phyloP scores from a whole-genome alignment of 2,888 invertebrate species.

The Tipula vernalis region DNA sequence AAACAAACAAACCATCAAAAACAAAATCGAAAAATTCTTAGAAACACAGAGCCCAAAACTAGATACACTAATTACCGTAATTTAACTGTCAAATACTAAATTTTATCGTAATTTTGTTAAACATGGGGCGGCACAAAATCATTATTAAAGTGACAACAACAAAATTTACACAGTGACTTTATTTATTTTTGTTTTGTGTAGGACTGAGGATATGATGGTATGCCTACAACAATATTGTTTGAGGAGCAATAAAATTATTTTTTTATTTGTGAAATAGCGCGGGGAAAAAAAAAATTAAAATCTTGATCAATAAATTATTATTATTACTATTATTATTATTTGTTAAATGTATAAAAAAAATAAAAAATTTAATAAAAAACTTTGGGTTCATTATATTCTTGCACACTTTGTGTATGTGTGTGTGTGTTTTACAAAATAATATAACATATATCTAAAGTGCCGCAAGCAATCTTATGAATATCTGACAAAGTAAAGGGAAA shows the following conservation, averaged over 20 bases:
- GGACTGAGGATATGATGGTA: not conserved
- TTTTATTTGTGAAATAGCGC: not conserved
- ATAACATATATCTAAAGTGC: not conserved
- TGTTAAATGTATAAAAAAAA: not conserved
- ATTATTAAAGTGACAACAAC: not conserved
- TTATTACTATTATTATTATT: not conserved
- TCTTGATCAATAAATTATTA: slow-evolving; percentile 4
- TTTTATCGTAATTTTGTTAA: not conserved
- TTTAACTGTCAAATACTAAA: not conserved
- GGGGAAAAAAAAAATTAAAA: not conserved
- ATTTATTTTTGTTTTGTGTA: not conserved
- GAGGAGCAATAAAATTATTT: not conserved
- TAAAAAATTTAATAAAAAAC: not conserved
- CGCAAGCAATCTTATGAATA: not conserved
- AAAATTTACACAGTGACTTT: not conserved
- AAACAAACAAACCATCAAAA: not conserved
- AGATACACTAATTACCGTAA: not conserved
- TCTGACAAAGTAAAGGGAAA: not conserved
- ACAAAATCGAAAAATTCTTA: not conserved
- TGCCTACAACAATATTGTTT: not conserved
- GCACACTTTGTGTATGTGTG: not conserved
- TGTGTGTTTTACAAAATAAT: not conserved
- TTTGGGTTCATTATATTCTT: not conserved
- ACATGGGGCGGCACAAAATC: not conserved
- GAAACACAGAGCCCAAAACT: not conserved